Percentiles rank a stretch among this genome's conserved stretches.
Conservation (phyloP, 2,888 invertebrate genomes). For the Sphaeridia pumilis region DNA sequence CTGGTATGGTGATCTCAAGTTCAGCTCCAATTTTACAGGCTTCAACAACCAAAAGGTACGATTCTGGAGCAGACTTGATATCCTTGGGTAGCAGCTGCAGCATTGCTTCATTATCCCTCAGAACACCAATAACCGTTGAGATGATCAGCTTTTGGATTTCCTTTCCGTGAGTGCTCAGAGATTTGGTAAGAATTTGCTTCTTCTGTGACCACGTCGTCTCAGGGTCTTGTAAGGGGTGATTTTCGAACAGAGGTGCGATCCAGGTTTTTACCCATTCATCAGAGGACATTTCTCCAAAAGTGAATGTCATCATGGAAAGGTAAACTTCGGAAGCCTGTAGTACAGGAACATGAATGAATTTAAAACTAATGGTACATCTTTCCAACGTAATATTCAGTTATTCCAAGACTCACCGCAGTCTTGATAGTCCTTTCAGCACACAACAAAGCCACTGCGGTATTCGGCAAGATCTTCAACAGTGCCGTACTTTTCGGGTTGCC, state of each 20-base stretch:
- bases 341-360: background rate
- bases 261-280: slow-evolving; percentile 45
- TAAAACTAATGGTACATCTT: background rate
- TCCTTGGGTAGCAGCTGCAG: background rate
- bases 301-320: slow-evolving; percentile 45
- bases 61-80: slow-evolving; percentile 14
- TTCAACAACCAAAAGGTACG: slow-evolving; percentile 27
- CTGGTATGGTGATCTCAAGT: slow-evolving; percentile 17
- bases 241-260: slow-evolving; percentile 41
- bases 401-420: slow-evolving; percentile 18
- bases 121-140: background rate
- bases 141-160: slow-evolving; percentile 11
- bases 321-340: slow-evolving; percentile 46
- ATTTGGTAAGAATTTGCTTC: slow-evolving; percentile 19
- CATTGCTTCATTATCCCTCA: background rate
- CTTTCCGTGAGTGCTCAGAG: slow-evolving; percentile 9
- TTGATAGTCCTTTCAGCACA: slow-evolving; percentile 22
- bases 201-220: slow-evolving; percentile 32
- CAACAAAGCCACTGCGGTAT: slow-evolving; percentile 17
- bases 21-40: slow-evolving; percentile 31
- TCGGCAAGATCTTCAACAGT: slow-evolving; percentile 12
- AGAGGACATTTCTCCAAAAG: slow-evolving; percentile 40
- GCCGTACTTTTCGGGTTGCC: slow-evolving; percentile 17
- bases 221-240: slow-evolving; percentile 19
- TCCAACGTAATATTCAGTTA: background rate